Evolutionary conservation across 2,797 vertebrate species (phyloP).

Genomic region (Microcaecilia unicolor): DNA sequence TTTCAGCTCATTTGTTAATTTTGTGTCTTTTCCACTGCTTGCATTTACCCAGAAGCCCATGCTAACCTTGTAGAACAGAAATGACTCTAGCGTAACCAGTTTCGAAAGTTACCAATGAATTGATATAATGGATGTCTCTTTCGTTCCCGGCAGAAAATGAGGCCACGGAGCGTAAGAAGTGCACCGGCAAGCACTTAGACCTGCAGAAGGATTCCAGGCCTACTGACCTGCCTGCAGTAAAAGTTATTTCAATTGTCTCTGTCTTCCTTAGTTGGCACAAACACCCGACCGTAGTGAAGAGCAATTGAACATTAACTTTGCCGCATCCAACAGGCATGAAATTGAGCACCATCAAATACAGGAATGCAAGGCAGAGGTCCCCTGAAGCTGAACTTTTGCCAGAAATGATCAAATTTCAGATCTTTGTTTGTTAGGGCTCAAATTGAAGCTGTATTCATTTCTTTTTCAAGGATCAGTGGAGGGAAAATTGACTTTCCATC

Average conservation of each 20-base stretch:
- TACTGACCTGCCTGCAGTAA: not conserved
- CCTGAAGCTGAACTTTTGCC: slow-evolving; percentile 6
- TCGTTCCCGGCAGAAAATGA: not conserved
- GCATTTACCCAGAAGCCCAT: not conserved
- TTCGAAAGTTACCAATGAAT: not conserved
- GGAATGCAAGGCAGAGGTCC: not conserved
- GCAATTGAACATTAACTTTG: slow-evolving; percentile 13
- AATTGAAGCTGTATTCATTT: too few species aligned
- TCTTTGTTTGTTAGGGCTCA: not conserved
- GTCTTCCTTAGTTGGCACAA: slow-evolving; percentile 11
- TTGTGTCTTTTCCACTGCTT: accelerated
- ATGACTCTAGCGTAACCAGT: not conserved
- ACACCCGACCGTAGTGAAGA: not conserved
- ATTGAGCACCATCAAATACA: slow-evolving; percentile 12
- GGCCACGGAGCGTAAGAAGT: not conserved
- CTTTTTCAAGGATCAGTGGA: too few species aligned
- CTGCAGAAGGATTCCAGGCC: not conserved
- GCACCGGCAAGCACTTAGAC: not conserved
- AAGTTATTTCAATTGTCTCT: slow-evolving; percentile 12
- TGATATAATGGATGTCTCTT: not conserved
- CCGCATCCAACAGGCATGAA: slow-evolving; percentile 24
- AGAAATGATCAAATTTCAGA: slow-evolving; percentile 1
- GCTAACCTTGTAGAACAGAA: accelerated
- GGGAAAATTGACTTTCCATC: too few species aligned
- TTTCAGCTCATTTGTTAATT: too few species aligned